These are phyloP conservation scores for Rhinichthys osculus DNA, from an alignment of 2,797 vertebrate species.

Conservation along the genomic window DNA sequence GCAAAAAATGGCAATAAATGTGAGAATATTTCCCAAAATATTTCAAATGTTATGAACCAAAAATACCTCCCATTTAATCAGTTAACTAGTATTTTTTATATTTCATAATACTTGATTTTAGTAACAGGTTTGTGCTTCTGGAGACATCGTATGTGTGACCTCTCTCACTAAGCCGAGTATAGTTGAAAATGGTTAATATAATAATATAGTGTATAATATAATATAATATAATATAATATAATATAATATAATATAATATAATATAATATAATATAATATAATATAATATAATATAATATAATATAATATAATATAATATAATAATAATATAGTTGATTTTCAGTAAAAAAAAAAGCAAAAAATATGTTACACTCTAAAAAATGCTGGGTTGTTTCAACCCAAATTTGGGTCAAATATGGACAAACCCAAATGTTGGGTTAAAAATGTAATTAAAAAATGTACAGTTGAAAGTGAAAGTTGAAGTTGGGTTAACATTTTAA, in stretches of 20 bases:
- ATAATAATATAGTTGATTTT: background rate
- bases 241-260: no score
- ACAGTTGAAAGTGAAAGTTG: no score
- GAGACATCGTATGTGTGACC: background rate
- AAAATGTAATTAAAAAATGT: no score
- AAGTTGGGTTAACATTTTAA: no score
- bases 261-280: no score
- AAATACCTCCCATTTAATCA: background rate
- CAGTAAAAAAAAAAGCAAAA: no score
- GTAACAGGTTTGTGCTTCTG: background rate
- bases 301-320: no score
- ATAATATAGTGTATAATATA: background rate
- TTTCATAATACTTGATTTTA: background rate
- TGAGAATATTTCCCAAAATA: background rate
- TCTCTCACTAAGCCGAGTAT: background rate
- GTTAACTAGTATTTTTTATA: background rate
- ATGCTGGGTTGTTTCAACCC: no score
- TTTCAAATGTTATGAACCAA: background rate
- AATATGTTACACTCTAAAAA: no score
- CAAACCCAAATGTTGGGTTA: no score
- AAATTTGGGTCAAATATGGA: no score
- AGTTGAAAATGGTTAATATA: background rate
- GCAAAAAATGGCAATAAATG: background rate
- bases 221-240: background rate
- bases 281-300: no score